These are phyloP conservation scores for Sericinus montela DNA, from an alignment of 2,888 invertebrate genomes.

Conservation along the genomic window DNA sequence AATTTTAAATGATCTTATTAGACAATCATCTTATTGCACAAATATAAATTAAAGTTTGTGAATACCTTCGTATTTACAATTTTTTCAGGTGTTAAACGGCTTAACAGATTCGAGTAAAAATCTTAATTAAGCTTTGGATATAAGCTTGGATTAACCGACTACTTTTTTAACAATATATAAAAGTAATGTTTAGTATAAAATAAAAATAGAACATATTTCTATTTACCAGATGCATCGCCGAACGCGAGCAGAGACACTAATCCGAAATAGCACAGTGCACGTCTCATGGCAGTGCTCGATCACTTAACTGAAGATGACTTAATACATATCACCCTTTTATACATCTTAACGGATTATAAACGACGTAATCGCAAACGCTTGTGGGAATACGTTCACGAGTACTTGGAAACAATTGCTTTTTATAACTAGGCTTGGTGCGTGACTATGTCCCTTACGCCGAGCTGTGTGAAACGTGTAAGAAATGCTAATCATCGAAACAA, in stretches of 20 bases:
- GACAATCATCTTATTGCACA: no score
- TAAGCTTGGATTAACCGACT: no score
- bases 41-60: no score
- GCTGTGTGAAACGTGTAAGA: background rate
- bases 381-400: constrained; percentile 41
- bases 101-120: no score
- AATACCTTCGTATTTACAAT: no score
- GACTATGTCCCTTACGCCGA: background rate
- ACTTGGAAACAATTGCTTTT: constrained; percentile 48
- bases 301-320: constrained; percentile 40
- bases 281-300: constrained; percentile 45
- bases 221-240: constrained; percentile 33
- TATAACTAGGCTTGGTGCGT: constrained; percentile 8
- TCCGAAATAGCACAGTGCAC: constrained; percentile 34
- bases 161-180: no score
- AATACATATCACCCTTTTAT: constrained; percentile 57
- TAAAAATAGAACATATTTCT: background rate
- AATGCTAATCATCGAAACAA: background rate
- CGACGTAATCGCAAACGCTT: constrained; percentile 44
- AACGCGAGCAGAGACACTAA: constrained; percentile 32
- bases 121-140: no score
- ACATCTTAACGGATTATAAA: constrained; percentile 43
- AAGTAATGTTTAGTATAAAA: no score
- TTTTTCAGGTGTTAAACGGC: no score
- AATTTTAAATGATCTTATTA: no score